These are phyloP conservation scores for Didymodactylos carnosus DNA, from an alignment of 2,888 invertebrate genomes.

Conservation along the genomic window DNA sequence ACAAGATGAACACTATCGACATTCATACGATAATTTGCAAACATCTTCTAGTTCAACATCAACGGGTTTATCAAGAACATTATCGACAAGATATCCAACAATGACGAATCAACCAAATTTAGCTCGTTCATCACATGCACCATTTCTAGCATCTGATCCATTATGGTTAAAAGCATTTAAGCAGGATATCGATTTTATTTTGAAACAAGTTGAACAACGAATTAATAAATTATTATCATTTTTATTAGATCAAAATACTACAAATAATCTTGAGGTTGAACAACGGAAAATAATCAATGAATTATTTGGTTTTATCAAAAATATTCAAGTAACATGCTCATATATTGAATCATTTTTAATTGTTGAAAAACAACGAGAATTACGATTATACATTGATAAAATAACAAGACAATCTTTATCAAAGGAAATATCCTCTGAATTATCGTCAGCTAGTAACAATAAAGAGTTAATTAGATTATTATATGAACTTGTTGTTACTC, in stretches of 20 bases:
- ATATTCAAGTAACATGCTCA: not conserved
- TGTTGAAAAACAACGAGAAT: not conserved
- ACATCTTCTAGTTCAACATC: not conserved
- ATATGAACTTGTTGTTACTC: not conserved
- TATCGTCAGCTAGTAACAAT: too few species aligned
- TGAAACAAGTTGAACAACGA: not conserved
- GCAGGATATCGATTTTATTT: not conserved
- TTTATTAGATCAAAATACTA: too few species aligned
- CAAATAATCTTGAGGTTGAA: too few species aligned
- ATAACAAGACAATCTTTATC: not conserved
- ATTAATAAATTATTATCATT: not conserved
- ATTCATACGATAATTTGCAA: too few species aligned
- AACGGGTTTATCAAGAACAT: not conserved
- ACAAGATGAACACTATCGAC: not conserved
- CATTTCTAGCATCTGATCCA: not conserved
- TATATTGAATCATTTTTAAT: not conserved
- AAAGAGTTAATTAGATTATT: not conserved
- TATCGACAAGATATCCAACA: not conserved
- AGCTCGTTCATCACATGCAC: not conserved
- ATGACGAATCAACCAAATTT: not conserved
- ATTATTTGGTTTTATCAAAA: not conserved
- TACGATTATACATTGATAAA: not conserved
- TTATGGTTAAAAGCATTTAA: not conserved
- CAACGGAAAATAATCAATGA: not conserved
- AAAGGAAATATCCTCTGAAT: not conserved